A percentile compares a stretch with the other conserved stretches of the same genome.
Conservation (phyloP, 2,797 vertebrate species). For the Nasua narica region DNA sequence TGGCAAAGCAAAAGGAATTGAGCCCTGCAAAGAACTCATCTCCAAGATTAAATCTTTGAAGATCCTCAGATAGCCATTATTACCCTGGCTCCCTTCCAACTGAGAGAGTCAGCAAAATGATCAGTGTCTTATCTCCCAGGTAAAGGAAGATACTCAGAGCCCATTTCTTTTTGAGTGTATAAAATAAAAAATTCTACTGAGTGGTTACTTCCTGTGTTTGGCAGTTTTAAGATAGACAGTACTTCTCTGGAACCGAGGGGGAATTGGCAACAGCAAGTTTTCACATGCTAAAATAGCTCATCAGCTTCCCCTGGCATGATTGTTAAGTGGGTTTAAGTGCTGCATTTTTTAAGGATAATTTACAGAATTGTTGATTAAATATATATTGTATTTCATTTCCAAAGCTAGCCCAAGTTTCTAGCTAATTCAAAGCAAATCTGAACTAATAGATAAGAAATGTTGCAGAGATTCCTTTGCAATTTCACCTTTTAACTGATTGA, state of each 20-base stretch:
- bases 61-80: constrained; percentile 68
- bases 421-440: not conserved
- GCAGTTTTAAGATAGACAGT: constrained; percentile 56
- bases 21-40: constrained; percentile 67
- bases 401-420: not conserved
- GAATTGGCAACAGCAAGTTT: not conserved
- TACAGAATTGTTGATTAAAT: constrained; percentile 37
- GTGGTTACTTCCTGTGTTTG: constrained; percentile 62
- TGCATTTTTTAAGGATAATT: not conserved
- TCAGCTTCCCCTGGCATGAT: not conserved
- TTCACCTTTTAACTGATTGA: not conserved
- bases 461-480: not conserved
- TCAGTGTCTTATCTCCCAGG: constrained; percentile 62
- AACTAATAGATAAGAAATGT: not conserved
- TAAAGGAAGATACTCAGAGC: constrained; percentile 46
- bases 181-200: constrained; percentile 63
- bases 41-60: constrained; percentile 67
- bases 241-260: not conserved
- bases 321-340: not conserved
- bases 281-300: not conserved
- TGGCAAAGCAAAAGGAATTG: constrained; percentile 65
- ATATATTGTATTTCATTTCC: not conserved
- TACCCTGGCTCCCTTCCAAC: constrained; percentile 56
- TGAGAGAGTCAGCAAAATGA: constrained; percentile 49
- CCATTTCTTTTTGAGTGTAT: constrained; percentile 62